Base-by-base conservation (phyloP, 2,888 invertebrate species). In the Carterocephalus palaemon region DNA sequence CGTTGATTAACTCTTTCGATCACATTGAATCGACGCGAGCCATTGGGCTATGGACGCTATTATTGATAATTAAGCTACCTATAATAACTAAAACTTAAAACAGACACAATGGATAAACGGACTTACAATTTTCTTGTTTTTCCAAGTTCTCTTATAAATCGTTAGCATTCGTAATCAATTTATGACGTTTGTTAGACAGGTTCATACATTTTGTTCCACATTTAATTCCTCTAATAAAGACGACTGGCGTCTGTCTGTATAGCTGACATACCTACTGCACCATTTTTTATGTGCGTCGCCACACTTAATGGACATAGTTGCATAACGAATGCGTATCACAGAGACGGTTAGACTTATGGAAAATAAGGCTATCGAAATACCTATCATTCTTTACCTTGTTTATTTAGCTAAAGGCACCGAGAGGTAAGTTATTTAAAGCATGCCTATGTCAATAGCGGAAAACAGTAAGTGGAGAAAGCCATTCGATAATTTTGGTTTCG, bases 181-280 rank as follows among this genome's bases (percentile, higher is more conserved):
- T 36, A 43, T 16, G 42, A 28, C 28, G 42, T 36, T 22, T 20
- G 20, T 10, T 8, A 42, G 41, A 28, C 42, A 3, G 16, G 13
- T 20, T 36, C 42, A 43, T 43, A 36, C 42, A 43, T 43, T 43
- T 43, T 43, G 42, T 43, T 34, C 28, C 36, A 43, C 34, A 43
- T 36, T 43, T 43, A 43, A 43, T 43, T 29, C 42, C n/a, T 29
- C 29, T 29, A 36, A 43, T 43, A 15, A n/a, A 36, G 26, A 36
- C 19, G 20, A 22, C 34, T 42, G 42, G 42, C 42, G 42, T 34
- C 42, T 10, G 42, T 42, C 26, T 42, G 34, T 42, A 20, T 42
- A 28, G 28, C 26, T 42, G 23, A 34, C 38, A 38, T 38, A 34
- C 38, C 28, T 38, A 38, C 13, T 38, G 38, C 29, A 29, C 38